These are phyloP conservation scores for Phyto melanocephala DNA, from an alignment of 2,888 invertebrate species.

Conservation along the genomic window DNA sequence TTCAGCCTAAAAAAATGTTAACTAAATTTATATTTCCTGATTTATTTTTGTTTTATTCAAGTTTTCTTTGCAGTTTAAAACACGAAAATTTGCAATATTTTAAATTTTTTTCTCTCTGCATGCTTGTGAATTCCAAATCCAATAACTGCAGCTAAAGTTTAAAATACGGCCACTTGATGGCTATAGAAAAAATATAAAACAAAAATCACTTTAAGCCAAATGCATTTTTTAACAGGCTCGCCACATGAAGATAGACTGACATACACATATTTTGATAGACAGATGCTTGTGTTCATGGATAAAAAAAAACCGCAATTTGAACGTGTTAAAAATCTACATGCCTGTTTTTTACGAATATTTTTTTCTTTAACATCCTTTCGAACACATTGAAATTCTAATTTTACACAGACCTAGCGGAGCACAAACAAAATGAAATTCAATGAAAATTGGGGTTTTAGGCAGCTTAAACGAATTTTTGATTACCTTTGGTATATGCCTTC, in stretches of 20 bases:
- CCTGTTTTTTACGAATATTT: conserved; percentile 13
- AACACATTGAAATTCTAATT: not conserved
- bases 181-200: not conserved
- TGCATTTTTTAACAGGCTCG: conserved; percentile 30
- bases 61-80: not conserved
- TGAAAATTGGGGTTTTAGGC: not conserved
- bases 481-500: not conserved
- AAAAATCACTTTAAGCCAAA: conserved; percentile 8
- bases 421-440: not conserved
- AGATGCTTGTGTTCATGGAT: not conserved
- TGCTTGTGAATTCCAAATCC: not conserved
- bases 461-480: not conserved
- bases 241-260: not conserved
- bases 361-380: not conserved
- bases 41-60: not conserved
- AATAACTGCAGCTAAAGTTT: conserved; percentile 22
- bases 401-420: not conserved
- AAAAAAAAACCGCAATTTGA: conserved; percentile 35
- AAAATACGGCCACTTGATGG: not conserved
- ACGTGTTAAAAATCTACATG: conserved; percentile 50
- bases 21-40: conserved; percentile 6
- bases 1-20: conserved; percentile 25
- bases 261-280: not conserved
- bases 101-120: too few species aligned
- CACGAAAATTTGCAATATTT: too few species aligned